Percentiles rank a stretch among this genome's conserved stretches.
Conservation (phyloP, 2,113 vertebrate species). For the Carassius carassius region DNA sequence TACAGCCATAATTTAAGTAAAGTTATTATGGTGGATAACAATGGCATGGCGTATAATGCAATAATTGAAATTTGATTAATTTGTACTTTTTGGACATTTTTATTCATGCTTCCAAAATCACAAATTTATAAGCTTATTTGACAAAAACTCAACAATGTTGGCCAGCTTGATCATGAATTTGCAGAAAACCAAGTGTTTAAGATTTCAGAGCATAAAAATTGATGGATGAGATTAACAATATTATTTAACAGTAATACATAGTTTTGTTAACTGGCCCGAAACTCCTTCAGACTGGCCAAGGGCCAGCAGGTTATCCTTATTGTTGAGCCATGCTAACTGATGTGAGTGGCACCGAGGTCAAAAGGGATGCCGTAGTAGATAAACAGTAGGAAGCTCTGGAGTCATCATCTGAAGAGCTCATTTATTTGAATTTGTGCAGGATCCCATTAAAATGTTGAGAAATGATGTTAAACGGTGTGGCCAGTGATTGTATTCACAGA, state of each 20-base stretch:
- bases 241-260: not conserved
- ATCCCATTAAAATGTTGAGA: constrained; percentile 55
- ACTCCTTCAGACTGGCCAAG: not conserved
- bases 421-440: constrained; percentile 50
- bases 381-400: constrained; percentile 39
- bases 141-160: no score
- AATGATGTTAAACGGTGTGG: constrained; percentile 48
- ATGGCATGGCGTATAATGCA: no score
- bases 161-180: not conserved
- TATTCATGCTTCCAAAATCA: no score
- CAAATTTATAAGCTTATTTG: no score
- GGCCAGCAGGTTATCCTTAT: not conserved
- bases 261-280: not conserved
- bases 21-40: no score
- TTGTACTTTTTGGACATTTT: no score
- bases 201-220: not conserved
- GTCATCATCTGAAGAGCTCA: constrained; percentile 42
- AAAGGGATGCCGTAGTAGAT: constrained; percentile 35
- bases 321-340: constrained; percentile 10
- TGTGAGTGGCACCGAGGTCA: constrained; percentile 26
- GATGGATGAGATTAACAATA: not conserved
- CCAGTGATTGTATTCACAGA: constrained; percentile 48
- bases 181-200: not conserved
- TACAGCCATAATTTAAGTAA: no score
- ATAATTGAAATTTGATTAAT: no score